Percentiles rank a stretch among this genome's conserved stretches.
Conservation (phyloP, 2,888 invertebrate species). For the Axea sp. region DNA sequence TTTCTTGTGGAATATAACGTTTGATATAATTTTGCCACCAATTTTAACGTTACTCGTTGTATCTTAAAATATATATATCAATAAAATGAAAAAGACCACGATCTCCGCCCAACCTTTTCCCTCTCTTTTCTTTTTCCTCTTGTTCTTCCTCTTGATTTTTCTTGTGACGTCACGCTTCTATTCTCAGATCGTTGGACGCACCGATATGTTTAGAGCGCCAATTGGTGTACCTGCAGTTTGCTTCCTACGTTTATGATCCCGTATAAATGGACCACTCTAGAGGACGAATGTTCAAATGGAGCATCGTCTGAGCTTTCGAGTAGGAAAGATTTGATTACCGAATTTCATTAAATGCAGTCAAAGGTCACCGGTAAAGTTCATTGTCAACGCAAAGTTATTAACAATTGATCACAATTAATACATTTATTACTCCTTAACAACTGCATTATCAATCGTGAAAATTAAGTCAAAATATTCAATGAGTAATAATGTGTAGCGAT, state of each 20-base stretch:
- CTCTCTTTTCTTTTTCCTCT: constrained; percentile 4
- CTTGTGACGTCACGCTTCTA: constrained; percentile 70
- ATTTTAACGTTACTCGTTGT: too few relatives aligned
- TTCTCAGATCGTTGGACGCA: constrained; percentile 74
- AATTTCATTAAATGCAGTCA: not conserved
- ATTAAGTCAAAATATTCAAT: too few relatives aligned
- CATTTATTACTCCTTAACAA: too few relatives aligned
- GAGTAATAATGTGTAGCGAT: too few relatives aligned
- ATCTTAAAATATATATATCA: too few relatives aligned
- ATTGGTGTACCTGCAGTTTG: constrained; percentile 68
- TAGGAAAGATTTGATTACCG: not conserved
- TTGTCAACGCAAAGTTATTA: too few relatives aligned
- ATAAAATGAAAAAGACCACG: too few relatives aligned
- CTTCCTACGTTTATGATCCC: constrained; percentile 60
- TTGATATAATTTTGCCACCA: too few relatives aligned
- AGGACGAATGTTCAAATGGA: constrained; percentile 34
- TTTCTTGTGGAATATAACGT: too few relatives aligned
- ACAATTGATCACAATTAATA: too few relatives aligned
- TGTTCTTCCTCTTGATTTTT: constrained; percentile 27
- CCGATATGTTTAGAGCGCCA: constrained; percentile 76
- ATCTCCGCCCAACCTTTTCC: too few relatives aligned
- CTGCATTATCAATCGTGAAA: too few relatives aligned
- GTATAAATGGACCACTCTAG: constrained; percentile 41
- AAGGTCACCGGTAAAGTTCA: constrained; percentile 7
- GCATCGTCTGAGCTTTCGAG: constrained; percentile 2